Evolutionary conservation across 2,113 vertebrate genomes (phyloP), one percentile per base, ranked within the genome.

Genomic region (Antigone vipio): DNA sequence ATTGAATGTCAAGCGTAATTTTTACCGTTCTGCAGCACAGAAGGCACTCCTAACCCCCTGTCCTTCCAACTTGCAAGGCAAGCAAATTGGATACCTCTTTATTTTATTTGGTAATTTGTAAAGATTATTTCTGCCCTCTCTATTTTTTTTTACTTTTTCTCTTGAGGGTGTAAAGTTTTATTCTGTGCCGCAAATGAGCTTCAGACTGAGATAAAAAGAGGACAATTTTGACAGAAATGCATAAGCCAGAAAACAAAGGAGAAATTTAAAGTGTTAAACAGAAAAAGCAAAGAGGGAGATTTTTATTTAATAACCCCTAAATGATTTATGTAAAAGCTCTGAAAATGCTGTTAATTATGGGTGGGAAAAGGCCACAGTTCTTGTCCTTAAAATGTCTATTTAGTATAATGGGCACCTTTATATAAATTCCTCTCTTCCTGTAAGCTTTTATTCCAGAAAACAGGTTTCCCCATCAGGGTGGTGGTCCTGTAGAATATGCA

Each of bases 1-100:
- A 50, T 53, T 92, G 85, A 94, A 96, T 91, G 96, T 85, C 95
- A 94, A 42, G 29, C 15, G 26, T 81, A 66, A 93, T 92, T 93
- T 67, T 67, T 21, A 32, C 59, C 26, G 3, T 91, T 95, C 55
- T 76, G 45, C 20, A 30, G 79, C 38, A 40, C 89, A 76, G 83
- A 50, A 42, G 45, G 88, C 10, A 30, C 40, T 95, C 85, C 44
- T 29, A 73, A 29, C 22, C 30, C 56, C 24, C 35, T 9, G 5
- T 47, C 45, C 69, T 89, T 93, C 26, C 53, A 27, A 6, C 35
- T 62, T 68, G 75, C 79, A 68, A 71, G 23, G 49, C n/a, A 69
- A 75, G 78, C 60, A 79, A 40, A 76, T 84, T 58, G 82, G 53
- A 11, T 18, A 23, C 15, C 13, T 77, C 83, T n/a, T 47, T 35